These are phyloP conservation scores for Malurus leucopterus DNA, from an alignment of 2,797 vertebrate species.

Conservation along the genomic window DNA sequence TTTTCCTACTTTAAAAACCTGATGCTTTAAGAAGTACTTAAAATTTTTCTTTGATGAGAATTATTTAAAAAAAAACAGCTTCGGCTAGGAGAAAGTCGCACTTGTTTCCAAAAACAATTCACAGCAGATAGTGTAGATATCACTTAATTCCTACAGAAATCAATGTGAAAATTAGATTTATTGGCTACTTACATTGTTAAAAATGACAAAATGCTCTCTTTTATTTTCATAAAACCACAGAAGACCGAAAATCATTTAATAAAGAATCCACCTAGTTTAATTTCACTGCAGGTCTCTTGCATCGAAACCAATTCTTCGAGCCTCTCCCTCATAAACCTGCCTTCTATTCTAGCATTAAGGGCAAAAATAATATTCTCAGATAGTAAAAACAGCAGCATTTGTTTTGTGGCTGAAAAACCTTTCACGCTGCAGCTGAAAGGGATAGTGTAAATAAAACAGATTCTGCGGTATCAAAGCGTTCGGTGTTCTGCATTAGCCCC, in stretches of 20 bases:
- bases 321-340: not conserved
- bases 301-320: constrained; percentile 10
- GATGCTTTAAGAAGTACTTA: not conserved
- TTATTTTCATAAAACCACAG: constrained; percentile 74
- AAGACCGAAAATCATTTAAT: constrained; percentile 70
- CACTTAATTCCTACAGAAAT: constrained; percentile 72
- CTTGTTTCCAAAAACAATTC: constrained; percentile 55
- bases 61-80: not conserved
- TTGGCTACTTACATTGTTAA: constrained; percentile 72
- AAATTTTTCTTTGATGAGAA: not conserved
- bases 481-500: too few species aligned
- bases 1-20: not conserved
- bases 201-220: constrained; percentile 75
- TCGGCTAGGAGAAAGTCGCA: not conserved
- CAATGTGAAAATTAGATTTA: constrained; percentile 76
- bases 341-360: not conserved
- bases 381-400: not conserved
- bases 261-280: constrained; percentile 59
- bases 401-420: not conserved
- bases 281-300: constrained; percentile 44
- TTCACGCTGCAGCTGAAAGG: not conserved
- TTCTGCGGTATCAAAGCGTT: not conserved
- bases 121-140: constrained; percentile 62
- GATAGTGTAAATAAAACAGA: not conserved
- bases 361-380: not conserved